These are phyloP conservation scores for Sander lucioperca DNA, from an alignment of 2,113 vertebrate species.

Conservation along the genomic window DNA sequence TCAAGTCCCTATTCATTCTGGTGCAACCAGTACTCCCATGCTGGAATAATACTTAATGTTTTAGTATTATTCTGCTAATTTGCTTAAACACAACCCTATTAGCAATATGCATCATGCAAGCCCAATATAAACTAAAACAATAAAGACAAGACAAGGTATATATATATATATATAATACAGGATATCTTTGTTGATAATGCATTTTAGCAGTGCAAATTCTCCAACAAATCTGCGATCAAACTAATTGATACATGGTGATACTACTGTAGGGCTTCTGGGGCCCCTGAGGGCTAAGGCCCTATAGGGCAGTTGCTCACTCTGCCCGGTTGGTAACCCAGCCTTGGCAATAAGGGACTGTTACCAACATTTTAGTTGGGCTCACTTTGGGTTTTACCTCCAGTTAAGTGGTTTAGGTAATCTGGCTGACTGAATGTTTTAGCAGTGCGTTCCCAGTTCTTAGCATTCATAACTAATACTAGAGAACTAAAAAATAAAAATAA, in stretches of 20 bases:
- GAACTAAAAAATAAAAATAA: too few relatives aligned
- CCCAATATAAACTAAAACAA: neutral
- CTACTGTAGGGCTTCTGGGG: neutral
- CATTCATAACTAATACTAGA: too few relatives aligned
- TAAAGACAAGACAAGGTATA: neutral
- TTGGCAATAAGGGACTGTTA: neutral
- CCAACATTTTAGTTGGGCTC: neutral
- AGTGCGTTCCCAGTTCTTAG: neutral
- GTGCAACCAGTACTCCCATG: neutral
- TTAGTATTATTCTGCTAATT: neutral
- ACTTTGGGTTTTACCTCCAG: neutral
- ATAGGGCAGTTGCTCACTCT: neutral
- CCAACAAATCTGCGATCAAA: neutral
- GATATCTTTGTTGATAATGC: neutral
- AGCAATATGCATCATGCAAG: neutral
- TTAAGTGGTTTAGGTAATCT: neutral
- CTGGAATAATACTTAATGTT: neutral
- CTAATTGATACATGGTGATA: neutral
- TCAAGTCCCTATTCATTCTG: neutral
- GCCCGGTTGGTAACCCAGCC: neutral
- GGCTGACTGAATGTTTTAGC: neutral
- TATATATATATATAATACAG: too few relatives aligned
- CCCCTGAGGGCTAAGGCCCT: neutral
- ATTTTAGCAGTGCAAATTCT: neutral
- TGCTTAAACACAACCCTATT: neutral